Evolutionary conservation across 2,888 invertebrate genomes (phyloP), one percentile per base, ranked within the genome.

Genomic region (Nasonia oneida): DNA sequence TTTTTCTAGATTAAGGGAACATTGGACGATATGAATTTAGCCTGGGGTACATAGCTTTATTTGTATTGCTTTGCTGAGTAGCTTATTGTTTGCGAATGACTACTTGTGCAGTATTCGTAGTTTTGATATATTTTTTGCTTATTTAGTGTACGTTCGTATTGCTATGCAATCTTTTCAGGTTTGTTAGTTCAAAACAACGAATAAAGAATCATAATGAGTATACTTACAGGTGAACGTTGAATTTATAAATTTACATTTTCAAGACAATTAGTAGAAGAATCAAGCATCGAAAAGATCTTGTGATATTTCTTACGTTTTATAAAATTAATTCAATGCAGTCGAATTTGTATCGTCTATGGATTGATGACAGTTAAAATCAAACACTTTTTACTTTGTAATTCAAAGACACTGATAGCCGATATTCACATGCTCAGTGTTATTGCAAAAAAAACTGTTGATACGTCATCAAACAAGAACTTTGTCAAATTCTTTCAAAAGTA

Each of bases 211-310:
- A 82, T 83, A 83, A 76, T 50, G 18, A 74, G 47, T 15, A 42
- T 37, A 73, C 23, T 81, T 81, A 18, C 57, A 81, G 29, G 57
- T 73, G 57, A 71, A 67, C 5, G 53, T 70, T 80, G 39, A 53
- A 75, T 50, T 67, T 64, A 83, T 47, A 57, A 83, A 83, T 83
- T 83, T 76, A 50, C 61, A 61, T 61, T 61, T 77, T n/a, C 29
- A 47, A 57, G 50, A 57, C 29, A 71, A 53, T 6, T 67, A 50
- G 12, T 53, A 70, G 37, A 39, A 70, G 37, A 50, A 61, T 83
- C 18, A 83, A 67, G 70, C 82, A 76, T 83, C 82, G 70, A 83
- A 83, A 83, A 70, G n/a, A 77, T 83, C 70, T 83, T 83, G 82
- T 83, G 76, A 76, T 76, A 70, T 76, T 77, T 83, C 18, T 83